Evolutionary conservation across 2,797 vertebrate genomes (phyloP).

Genomic region (Echeneis naucrates): DNA sequence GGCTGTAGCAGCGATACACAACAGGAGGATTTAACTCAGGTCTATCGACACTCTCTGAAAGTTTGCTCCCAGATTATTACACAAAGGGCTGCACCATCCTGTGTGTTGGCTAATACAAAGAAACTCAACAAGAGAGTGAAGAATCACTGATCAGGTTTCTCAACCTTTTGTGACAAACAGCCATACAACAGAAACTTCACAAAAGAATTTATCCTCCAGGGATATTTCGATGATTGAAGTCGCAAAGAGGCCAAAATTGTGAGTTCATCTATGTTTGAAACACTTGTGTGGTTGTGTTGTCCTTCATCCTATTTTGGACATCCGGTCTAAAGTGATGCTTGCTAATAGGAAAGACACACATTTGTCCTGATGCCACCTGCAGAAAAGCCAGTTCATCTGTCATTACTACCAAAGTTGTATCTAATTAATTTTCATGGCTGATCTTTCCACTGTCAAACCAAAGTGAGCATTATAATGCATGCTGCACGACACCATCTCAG

Average conservation of each 20-base stretch:
- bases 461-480: slow-evolving; percentile 36
- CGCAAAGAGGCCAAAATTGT: no score
- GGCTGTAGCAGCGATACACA: background rate
- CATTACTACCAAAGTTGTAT: slow-evolving; percentile 7
- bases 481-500: slow-evolving; percentile 21
- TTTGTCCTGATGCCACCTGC: background rate
- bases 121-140: slow-evolving; percentile 5
- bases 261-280: slow-evolving; percentile 9
- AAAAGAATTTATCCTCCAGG: background rate
- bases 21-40: slow-evolving; percentile 22
- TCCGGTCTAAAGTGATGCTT: background rate
- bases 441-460: slow-evolving; percentile 36
- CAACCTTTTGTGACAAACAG: slow-evolving; percentile 26
- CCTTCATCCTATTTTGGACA: background rate
- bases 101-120: slow-evolving; percentile 11
- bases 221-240: slow-evolving; percentile 1
- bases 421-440: slow-evolving; percentile 7
- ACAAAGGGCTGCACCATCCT: slow-evolving; percentile 28
- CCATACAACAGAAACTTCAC: background rate
- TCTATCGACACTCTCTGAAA: slow-evolving; percentile 16
- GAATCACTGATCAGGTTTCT: slow-evolving; percentile 26
- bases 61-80: slow-evolving; percentile 28
- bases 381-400: slow-evolving; percentile 2
- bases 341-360: background rate
- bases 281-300: background rate